Base-by-base conservation (phyloP, 2,888 invertebrate species). In the Mythimna impura region DNA sequence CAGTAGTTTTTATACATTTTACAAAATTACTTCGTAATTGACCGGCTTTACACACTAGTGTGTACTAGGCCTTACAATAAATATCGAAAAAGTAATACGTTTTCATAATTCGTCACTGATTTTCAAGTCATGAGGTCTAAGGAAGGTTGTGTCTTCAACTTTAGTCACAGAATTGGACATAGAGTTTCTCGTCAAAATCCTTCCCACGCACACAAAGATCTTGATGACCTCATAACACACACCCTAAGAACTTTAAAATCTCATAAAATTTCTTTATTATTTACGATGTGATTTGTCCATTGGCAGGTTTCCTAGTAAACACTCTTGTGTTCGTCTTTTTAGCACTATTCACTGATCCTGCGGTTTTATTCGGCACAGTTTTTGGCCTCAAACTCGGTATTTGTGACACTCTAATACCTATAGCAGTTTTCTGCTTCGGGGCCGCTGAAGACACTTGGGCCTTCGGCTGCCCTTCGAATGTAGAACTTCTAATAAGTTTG, bases 401-500 rank as follows among this genome's bases (percentile, higher is more conserved):
- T 81, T 96, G 96, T 14, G 96, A 95, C 62, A 94, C 92, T 74
- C 94, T 87, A 47, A 96, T 95, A 3, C 95, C 96, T 55, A 96
- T 96, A 0, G 96, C 93, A 5, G 96, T 92, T 79, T 96, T 96
- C 68, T 96, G 96, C 71, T 96, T 96, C 0, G 93, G 91, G n/a
- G 95, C 91, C n/a, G 95, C 91, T 7, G 94, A 87, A 1, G 94
- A 88, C 9, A 92, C 91, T 55, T 91, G 92, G 6, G 86, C 89
- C 78, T 94, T 94, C 67, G 96, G 96, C 71, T 93, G 95, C 12
- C 97, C 97, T 82, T 97, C 97, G 89, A 97, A 97, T 0, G 97
- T 97, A 7, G 97, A 97, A 83, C 97, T 97, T 54, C 97, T 92
- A 36, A 97, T 96, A 47, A 97, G 89, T 81, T 95, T 94, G 0